Evolutionary conservation across 2,888 invertebrate genomes (phyloP), one percentile per base, ranked within the genome.

Genomic region (Mactromeris polynyma): DNA sequence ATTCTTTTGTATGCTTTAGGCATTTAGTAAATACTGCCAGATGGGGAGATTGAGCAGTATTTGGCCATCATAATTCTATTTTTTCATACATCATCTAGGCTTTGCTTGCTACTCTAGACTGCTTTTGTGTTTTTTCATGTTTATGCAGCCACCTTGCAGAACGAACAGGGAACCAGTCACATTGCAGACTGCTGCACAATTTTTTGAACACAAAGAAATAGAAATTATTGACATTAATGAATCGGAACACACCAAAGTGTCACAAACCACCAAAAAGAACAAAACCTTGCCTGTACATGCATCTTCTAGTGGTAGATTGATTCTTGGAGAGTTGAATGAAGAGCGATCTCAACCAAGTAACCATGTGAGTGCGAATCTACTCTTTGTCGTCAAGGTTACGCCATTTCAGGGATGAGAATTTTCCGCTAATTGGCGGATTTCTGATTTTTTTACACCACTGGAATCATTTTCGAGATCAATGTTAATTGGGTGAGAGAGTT

Each of bases 131-230:
- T 54, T 81, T 64, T 54, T 86, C 77, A 42, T 81, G 19, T 77
- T 33, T 51, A 33, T 81, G 36, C 46, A 86, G 81, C 51, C 69
- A 46, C n/a, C 19, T n/a, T 26, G 21, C 6, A 0, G 54, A 38
- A 2, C 9, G 26, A 58, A 77, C 54, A 77, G 54, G n/a, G 33
- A 42, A 40, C 51, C 36, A 81, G 3, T 87, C 11, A 85, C 46
- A 42, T 51, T 89, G n/a, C 83, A 91, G 14, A 92, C 87, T 46
- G 90, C 92, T 33, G 92, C 88, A 21, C 89, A 85, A 58, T 92
- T 81, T 69, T 92, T 92, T 83, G 88, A 91, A 54, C 89, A 89
- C 42, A 88, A 83, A 81, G 90, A 92, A 54, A 89, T 92, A 38
- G 87, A 92, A 86, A 90, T 91, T 19, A 89, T 92, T 36, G 92